Evolutionary conservation across 2,888 invertebrate species (phyloP).

Genomic region (Lepidocyrtoides sp.): DNA sequence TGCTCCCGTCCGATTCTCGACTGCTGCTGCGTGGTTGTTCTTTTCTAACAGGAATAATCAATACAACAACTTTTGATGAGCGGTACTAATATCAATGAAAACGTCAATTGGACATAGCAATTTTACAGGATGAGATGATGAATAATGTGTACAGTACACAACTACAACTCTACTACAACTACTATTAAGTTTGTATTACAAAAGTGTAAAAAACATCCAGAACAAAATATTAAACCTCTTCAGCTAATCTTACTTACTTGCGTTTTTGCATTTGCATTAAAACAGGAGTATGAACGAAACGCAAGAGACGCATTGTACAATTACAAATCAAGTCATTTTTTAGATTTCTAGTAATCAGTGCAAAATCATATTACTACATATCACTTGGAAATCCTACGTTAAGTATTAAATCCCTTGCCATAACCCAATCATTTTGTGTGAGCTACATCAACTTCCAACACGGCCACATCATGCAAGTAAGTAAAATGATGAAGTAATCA

Average conservation of each 20-base stretch:
- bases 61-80: conserved; percentile 15
- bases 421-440: conserved; percentile 62
- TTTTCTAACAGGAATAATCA: conserved; percentile 2
- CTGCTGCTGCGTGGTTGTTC: conserved; percentile 36
- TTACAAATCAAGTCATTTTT: conserved; percentile 1
- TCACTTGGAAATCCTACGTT: not conserved
- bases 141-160: not conserved
- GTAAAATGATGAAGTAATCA: conserved; percentile 76
- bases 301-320: too few species aligned
- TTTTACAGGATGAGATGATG: not conserved
- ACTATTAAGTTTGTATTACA: too few species aligned
- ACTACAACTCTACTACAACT: too few species aligned
- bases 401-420: not conserved
- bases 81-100: conserved; percentile 56
- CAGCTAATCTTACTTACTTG: too few species aligned
- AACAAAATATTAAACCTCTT: too few species aligned
- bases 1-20: conserved; percentile 13
- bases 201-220: not conserved
- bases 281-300: too few species aligned
- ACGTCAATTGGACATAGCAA: conserved; percentile 13
- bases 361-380: not conserved
- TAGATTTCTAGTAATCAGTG: conserved; percentile 22
- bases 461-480: too few species aligned
- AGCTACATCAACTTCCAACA: not conserved
- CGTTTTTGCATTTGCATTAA: too few species aligned